Evolutionary conservation across 2,888 invertebrate species (phyloP), one percentile per base, ranked within the genome.

Genomic region (Agrilus mali): DNA sequence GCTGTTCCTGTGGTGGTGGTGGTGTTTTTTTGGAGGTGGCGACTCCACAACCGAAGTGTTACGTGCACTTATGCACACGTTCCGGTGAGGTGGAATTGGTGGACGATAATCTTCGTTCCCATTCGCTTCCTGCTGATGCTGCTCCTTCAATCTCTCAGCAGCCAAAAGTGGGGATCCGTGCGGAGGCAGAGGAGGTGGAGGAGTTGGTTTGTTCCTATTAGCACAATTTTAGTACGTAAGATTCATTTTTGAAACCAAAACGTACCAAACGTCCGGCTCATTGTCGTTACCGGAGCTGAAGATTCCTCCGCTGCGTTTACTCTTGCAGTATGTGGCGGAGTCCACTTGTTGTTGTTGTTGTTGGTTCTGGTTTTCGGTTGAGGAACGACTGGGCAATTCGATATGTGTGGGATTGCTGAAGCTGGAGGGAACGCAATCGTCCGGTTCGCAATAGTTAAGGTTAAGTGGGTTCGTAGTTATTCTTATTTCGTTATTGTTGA

Each of bases 71-170:
- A 45, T 41, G 2, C 50, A 52, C 16, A 84, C 74, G 66, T 82
- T 85, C 53, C 88, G 73, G 61, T 89, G 89, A 27, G 87, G 90
- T 16, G 89, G 89, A 43, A 89, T 86, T n/a, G 88, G 88, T 4
- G 89, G 88, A 53, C 83, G 77, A 68, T 89, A 88, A 51, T 86
- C 85, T 55, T 78, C 77, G 45, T 60, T 61, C 48, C 56, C 57
- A 46, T 57, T 60, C 41, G 50, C 60, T 41, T 67, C 66, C 70
- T 67, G 51, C 38, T 40, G 37, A 32, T 45, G 43, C 32, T 53
- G 41, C 42, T 42, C 33, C 44, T 43, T 50, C 42, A 48, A 39
- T 39, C 46, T 36, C 38, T 48, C 49, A 40, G 47, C 53, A 34
- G 57, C 58, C 42, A 62, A 59, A 35, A 63, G 55, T 1, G 64